Base-by-base conservation (phyloP, 2,888 invertebrate genomes). In the Beris morrisii region DNA sequence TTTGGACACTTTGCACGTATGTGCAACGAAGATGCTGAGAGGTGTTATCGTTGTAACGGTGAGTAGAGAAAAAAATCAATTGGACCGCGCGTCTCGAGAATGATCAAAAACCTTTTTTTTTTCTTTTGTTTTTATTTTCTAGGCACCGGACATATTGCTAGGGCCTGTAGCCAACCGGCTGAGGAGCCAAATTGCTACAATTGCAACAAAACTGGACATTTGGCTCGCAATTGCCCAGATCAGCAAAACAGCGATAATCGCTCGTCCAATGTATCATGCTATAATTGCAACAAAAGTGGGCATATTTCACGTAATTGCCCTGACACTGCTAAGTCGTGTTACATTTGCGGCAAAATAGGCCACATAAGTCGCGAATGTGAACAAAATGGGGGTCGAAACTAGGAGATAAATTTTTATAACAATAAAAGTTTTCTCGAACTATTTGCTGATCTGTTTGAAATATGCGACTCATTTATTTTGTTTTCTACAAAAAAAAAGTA, bases 231-330 rank as follows among this genome's bases (percentile, higher is more conserved):
- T 83, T 95, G 95, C 83, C 89, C 91, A 77, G 92, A 93, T 83
- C 87, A 77, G 38, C 70, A 73, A 53, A 73, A 76, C 30, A 78
- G 76, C 57, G 78, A 78, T 69, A 76, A 77, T 67, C 76, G 77
- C 56, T 75, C 76, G 84, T 70, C 71, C 28, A 78, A 75, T 70
- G 75, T 78, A 71, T 92, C 92, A 76, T 96, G 95, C 86, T 96
- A 95, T 87, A 95, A 92, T 83, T 96, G 95, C 86, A 92, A 92
- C 84, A 93, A 93, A 85, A 89, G 91, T 72, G 95, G 95, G 74
- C 95, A 95, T 84, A 91, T 95, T 80, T 93, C 91, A 69, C 88
- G 91, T 77, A 89, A 88, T 83, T 92, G 91, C 83, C 91, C 91
- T 66, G 91, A 91, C 81, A 86, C 86, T 74, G 86, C 87, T 77